Conservation (phyloP, 2,888 invertebrate species). For the Tuberolachnus salignus region DNA sequence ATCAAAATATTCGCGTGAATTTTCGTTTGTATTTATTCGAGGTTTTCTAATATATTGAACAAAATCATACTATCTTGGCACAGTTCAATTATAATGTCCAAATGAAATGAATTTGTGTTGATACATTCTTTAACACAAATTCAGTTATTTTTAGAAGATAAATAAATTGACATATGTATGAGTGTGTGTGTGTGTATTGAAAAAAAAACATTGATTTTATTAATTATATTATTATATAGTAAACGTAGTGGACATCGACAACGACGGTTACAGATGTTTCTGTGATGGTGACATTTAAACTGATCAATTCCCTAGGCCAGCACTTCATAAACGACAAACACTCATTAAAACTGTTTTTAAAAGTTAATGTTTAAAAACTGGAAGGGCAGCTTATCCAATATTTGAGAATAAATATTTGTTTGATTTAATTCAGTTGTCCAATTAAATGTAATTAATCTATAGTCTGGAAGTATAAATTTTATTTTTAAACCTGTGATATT, state of each 20-base stretch:
- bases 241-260: constrained; percentile 31
- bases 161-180: not conserved
- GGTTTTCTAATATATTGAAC: not conserved
- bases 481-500: too few species aligned
- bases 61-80: not conserved
- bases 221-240: not conserved
- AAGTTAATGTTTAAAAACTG: constrained; percentile 33
- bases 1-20: constrained; percentile 46
- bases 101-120: not conserved
- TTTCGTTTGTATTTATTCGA: not conserved
- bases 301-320: not conserved
- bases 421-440: not conserved
- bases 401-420: constrained; percentile 31
- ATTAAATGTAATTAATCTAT: too few species aligned
- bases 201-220: not conserved
- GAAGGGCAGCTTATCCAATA: constrained; percentile 27
- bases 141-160: too few species aligned
- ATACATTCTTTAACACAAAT: too few species aligned
- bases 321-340: constrained; percentile 21
- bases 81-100: not conserved
- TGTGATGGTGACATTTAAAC: constrained; percentile 22
- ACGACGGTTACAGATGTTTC: constrained; percentile 40
- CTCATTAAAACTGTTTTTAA: constrained; percentile 33
- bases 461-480: too few species aligned
- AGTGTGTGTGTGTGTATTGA: not conserved